These are phyloP conservation scores for Arctia plantaginis DNA, from an alignment of 2,888 invertebrate species.

Conservation along the genomic window DNA sequence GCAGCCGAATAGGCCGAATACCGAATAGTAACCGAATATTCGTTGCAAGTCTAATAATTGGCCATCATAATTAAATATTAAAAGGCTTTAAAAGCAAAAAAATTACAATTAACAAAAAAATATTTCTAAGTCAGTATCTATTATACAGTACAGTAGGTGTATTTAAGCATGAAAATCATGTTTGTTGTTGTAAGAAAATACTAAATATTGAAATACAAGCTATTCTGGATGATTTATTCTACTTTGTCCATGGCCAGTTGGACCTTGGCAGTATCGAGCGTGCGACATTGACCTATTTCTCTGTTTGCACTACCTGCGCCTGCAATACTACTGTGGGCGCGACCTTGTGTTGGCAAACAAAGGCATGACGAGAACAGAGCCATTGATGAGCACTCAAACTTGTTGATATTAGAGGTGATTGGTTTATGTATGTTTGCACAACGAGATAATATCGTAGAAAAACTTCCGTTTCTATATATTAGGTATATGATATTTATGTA, in stretches of 20 bases:
- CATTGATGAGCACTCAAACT: background rate
- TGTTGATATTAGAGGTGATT: conserved; percentile 4
- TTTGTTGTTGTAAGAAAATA: background rate
- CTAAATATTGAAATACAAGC: background rate
- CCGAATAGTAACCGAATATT: too few species aligned
- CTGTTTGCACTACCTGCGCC: conserved; percentile 19
- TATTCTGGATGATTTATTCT: background rate
- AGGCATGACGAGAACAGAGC: background rate
- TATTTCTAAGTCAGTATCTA: too few species aligned
- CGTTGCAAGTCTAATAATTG: too few species aligned
- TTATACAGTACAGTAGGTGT: too few species aligned
- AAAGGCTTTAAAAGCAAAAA: too few species aligned
- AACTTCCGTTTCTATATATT: background rate
- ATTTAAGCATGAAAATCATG: too few species aligned
- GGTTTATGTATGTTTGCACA: background rate
- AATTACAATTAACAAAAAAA: too few species aligned
- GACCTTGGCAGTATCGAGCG: conserved; percentile 41
- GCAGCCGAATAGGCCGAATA: too few species aligned
- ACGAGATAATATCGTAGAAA: background rate
- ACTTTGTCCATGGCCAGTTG: conserved; percentile 14
- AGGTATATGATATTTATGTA: background rate
- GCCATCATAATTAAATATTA: too few species aligned
- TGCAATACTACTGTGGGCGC: background rate
- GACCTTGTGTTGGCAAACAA: background rate
- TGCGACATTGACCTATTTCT: conserved; percentile 42